Conservation (phyloP, 2,888 invertebrate species). For the Hirtodrosophila alboralis region DNA sequence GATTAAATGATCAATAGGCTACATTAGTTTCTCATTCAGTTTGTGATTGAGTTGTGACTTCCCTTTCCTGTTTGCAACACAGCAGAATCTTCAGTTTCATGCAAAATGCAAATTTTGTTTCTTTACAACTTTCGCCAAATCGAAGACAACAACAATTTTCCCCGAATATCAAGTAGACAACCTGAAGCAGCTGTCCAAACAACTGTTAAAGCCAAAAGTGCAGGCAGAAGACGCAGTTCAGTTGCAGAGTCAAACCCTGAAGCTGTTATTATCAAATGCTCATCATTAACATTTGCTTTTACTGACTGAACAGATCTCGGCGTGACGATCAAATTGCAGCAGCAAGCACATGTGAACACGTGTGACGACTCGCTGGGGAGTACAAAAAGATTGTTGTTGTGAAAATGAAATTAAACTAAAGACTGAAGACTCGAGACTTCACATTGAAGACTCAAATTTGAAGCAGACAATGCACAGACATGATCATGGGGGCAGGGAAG, state of each 20-base stretch:
- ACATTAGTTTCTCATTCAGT: no score
- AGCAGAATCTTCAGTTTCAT: constrained; percentile 10
- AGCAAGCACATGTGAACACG: constrained; percentile 71
- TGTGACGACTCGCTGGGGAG: constrained; percentile 39
- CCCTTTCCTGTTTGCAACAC: constrained; percentile 26
- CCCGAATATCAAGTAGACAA: constrained; percentile 44
- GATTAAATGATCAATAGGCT: no score
- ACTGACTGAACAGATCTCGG: constrained; percentile 53
- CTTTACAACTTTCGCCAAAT: constrained; percentile 64
- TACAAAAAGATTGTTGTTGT: constrained; percentile 45
- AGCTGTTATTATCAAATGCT: constrained; percentile 72
- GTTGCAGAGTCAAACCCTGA: constrained; percentile 11
- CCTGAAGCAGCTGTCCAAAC: constrained; percentile 53
- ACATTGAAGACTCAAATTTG: constrained; percentile 15
- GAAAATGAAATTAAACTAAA: constrained; percentile 76
- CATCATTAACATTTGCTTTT: constrained; percentile 63
- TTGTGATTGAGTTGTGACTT: constrained; percentile 12
- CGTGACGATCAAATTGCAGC: constrained; percentile 74
- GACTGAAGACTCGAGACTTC: constrained; percentile 29
- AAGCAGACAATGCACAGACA: constrained; percentile 59
- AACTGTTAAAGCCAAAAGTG: constrained; percentile 21
- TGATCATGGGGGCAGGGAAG: constrained; percentile 8
- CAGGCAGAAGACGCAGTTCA: constrained; percentile 18
- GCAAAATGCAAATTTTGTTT: not conserved
- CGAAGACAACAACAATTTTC: constrained; percentile 50